Conservation (phyloP, 2,797 vertebrate species). For the Pteronotus mesoamericanus region DNA sequence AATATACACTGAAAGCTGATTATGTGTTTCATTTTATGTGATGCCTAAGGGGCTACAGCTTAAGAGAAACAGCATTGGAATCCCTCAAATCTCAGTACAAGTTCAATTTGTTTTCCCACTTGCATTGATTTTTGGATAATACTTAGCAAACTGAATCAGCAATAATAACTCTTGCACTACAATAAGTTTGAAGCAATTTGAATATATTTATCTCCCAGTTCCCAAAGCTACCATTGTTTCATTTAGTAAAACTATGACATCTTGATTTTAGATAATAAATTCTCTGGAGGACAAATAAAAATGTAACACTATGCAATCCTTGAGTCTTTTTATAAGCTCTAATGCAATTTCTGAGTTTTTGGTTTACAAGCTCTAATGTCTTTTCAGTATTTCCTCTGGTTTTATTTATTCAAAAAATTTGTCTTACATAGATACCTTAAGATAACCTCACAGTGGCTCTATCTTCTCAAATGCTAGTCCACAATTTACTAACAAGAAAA, state of each 20-base stretch:
- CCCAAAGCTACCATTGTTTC: conserved; percentile 40
- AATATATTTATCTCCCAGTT: conserved; percentile 54
- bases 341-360: neutral
- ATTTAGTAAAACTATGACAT: conserved; percentile 7
- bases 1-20: conserved; percentile 78
- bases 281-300: neutral
- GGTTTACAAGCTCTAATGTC: neutral
- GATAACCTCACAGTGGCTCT: neutral
- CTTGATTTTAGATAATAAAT: conserved; percentile 30
- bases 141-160: conserved; percentile 74
- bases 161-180: conserved; percentile 55
- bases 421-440: neutral
- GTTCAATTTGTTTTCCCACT: conserved; percentile 70
- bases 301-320: neutral
- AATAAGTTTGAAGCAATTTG: conserved; percentile 58
- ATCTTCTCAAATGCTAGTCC: neutral
- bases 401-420: conserved; percentile 33
- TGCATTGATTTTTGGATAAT: conserved; percentile 72
- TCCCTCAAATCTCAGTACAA: conserved; percentile 70
- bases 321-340: neutral
- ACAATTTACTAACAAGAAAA: neutral
- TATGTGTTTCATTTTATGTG: conserved; percentile 75
- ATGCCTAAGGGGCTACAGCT: conserved; percentile 69
- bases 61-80: conserved; percentile 71
- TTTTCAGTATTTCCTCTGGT: neutral